phyloP scores from a whole-genome alignment of 2,888 invertebrate genomes.

The Drosophila dives region DNA sequence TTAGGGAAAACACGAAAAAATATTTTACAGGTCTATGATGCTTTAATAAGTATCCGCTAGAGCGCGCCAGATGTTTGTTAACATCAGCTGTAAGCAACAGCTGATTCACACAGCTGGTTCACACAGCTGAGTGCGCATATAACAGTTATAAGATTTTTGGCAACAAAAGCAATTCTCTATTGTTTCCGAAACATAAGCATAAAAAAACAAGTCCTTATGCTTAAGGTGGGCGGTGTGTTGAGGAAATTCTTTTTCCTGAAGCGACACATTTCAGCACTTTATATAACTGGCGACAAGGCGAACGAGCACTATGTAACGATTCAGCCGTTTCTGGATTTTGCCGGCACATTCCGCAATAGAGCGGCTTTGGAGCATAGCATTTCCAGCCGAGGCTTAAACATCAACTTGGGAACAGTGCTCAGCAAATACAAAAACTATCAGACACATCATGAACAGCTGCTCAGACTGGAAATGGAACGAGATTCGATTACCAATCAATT shows the following conservation, averaged over 20 bases:
- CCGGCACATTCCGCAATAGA: slow-evolving; percentile 86
- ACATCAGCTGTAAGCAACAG: slow-evolving; percentile 16
- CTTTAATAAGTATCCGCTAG: slow-evolving; percentile 6
- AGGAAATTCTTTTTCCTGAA: slow-evolving; percentile 33
- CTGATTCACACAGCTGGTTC: slow-evolving; percentile 18
- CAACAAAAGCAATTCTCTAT: neutral
- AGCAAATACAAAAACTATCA: slow-evolving; percentile 88
- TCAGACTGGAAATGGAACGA: slow-evolving; percentile 86
- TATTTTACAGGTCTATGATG: neutral
- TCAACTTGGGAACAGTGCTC: slow-evolving; percentile 87
- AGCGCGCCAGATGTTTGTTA: slow-evolving; percentile 6
- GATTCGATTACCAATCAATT: slow-evolving; percentile 86
- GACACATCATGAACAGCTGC: slow-evolving; percentile 86
- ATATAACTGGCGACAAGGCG: slow-evolving; percentile 89
- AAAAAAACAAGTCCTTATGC: slow-evolving; percentile 40
- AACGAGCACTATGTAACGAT: slow-evolving; percentile 89
- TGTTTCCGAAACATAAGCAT: slow-evolving; percentile 1
- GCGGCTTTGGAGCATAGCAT: slow-evolving; percentile 86
- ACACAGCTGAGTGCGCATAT: slow-evolving; percentile 1
- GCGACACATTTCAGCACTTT: slow-evolving; percentile 80
- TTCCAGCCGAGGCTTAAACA: slow-evolving; percentile 85
- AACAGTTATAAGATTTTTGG: slow-evolving; percentile 11
- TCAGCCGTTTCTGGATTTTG: slow-evolving; percentile 89
- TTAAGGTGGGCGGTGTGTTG: slow-evolving; percentile 34
- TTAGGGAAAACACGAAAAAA: neutral